Evolutionary conservation across 2,113 vertebrate genomes (phyloP), one percentile per base, ranked within the genome.

Genomic region (Callospermophilus lateralis): DNA sequence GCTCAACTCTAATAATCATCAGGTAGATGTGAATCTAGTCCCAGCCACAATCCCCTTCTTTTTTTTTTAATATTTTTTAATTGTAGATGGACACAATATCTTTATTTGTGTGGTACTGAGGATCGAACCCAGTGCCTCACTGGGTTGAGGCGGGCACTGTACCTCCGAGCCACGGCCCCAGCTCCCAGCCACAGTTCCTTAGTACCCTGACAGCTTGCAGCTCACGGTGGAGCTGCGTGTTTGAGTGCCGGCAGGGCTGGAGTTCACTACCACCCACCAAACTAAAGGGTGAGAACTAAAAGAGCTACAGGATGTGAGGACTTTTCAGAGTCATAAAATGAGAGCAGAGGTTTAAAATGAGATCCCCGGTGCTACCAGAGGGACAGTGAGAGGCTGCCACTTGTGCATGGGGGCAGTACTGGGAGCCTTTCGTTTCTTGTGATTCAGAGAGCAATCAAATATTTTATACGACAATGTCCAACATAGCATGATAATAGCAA

Each of bases 331-430:
- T 68, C 79, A 34, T n/a, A 53, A 74, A 79, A 73, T 70, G 79
- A 76, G 58, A 92, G 26, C 86, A 73, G 76, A 87, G 73, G 16
- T 83, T 74, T 45, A n/a, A 45, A 74, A 70, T 30, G 68, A 70
- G 53, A 28, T 70, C 17, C 86, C n/a, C 8, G 2, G 3, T 39
- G 42, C 67, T 4, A 10, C 17, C 1, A 9, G 4, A 2, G 83
- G 74, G 34, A 26, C 42, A 37, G 61, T 0, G 53, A 37, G 53
- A 28, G 6, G 48, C 68, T 8, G 24, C 2, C 3, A 32, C 13
- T 15, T 1, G 45, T 13, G 12, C 1, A 0, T 2, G 17, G 37
- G 6, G 6, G 51, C 8, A 9, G 12, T 4, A 16, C 3, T 9
- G 42, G 67, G 61, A 85, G 58, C 20, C 51, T 65, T 78, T 79